Evolutionary conservation across 1,140 invertebrate species (phyloP), one percentile per base, ranked within the genome.

Genomic region (Gerris buenoi): DNA sequence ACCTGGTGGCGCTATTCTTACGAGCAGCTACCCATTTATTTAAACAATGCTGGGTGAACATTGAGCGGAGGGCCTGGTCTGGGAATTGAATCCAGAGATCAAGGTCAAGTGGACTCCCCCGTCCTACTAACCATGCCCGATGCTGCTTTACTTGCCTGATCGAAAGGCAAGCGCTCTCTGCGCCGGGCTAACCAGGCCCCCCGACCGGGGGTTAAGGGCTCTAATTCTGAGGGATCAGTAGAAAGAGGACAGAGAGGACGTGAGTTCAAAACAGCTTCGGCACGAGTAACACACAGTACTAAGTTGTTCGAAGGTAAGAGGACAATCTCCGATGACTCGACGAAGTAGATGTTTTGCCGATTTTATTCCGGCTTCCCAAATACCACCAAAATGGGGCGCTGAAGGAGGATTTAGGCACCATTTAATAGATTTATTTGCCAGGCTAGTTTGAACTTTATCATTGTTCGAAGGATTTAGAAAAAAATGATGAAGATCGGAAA

Each of bases 321-420:
- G n/a, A 10, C 25, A 23, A 25, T 71, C 56, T 2, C 69, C 69
- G 13, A 71, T 28, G 0, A 73, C 63, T 0, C 65, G 61, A n/a
- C 26, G 65, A 2, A 79, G 67, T 65, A 76, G 76, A 57, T 68
- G 68, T 67, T 80, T 80, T 13, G 74, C 70, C 18, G 70, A 70
- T 70, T 76, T 77, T 0, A 80, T 73, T 0, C 70, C 75, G 2
- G 73, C 71, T 70, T 81, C 79, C 72, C 76, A 79, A 26, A 77
- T 28, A 18, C 76, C 78, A 14, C 78, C 78, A 65, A 80, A 77
- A 71, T 80, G 75, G 1, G 76, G 73, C 5, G 75, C 73, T 5
- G 62, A n/a, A 23, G 79, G 74, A 1, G 79, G 78, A 66, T 76
- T 79, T 66, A 80, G 79, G 13, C 25, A 14, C 58, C 33, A 63